Conservation (phyloP, 2,113 vertebrate genomes). For the Daubentonia madagascariensis region DNA sequence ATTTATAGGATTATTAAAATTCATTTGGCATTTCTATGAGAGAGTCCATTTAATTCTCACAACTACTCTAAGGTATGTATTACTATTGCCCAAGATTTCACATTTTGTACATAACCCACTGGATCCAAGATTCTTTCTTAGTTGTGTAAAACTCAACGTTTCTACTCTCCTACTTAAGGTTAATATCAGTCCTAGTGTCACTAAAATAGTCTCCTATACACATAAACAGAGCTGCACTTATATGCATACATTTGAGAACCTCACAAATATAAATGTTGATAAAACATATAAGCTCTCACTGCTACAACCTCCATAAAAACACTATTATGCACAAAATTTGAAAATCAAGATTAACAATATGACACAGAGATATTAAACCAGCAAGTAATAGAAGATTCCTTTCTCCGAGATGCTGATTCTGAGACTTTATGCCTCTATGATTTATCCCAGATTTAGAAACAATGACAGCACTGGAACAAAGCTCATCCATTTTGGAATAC, state of each 20-base stretch:
- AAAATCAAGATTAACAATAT: background rate
- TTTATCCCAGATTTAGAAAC: constrained; percentile 17
- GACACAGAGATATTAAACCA: background rate
- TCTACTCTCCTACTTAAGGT: background rate
- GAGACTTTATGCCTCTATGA: background rate
- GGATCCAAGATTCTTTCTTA: background rate
- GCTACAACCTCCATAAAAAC: background rate
- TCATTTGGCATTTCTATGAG: background rate
- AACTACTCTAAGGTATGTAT: background rate
- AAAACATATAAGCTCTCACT: background rate
- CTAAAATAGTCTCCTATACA: background rate
- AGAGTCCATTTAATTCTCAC: background rate
- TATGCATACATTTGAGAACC: background rate
- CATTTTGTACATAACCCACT: background rate
- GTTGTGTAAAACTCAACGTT: background rate
- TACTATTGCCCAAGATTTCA: background rate
- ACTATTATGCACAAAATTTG: background rate
- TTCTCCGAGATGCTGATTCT: background rate
- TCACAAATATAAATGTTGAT: background rate
- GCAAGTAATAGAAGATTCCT: background rate
- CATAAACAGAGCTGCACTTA: background rate
- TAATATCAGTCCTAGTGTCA: background rate
- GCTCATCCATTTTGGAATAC: background rate
- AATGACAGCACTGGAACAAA: background rate
- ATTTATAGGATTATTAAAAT: background rate